Conservation (phyloP, 2,888 invertebrate species). For the Scaptomyza polygonia region DNA sequence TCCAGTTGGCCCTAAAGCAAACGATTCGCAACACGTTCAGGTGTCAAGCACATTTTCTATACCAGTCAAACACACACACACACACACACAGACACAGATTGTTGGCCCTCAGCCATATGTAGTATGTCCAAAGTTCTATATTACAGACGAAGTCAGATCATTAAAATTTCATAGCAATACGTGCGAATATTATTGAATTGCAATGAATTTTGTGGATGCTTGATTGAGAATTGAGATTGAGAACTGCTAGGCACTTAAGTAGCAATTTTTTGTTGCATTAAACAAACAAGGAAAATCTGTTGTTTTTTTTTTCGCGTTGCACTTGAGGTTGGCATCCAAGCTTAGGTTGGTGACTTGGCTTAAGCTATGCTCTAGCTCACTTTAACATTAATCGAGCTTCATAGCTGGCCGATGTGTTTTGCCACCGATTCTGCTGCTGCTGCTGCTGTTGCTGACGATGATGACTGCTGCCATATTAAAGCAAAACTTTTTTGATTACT, state of each 20-base stretch:
- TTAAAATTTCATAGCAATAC: constrained; percentile 71
- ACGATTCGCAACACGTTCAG: constrained; percentile 11
- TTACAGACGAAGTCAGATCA: constrained; percentile 58
- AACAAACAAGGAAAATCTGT: neutral
- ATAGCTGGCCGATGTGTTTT: neutral
- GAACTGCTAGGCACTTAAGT: no score
- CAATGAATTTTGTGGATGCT: constrained; percentile 4
- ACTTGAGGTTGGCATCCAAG: constrained; percentile 3
- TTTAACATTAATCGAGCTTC: constrained; percentile 17
- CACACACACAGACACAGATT: constrained; percentile 21
- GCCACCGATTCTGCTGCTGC: constrained; percentile 9
- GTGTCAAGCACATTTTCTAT: constrained; percentile 26
- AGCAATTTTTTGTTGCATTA: neutral
- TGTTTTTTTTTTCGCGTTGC: no score
- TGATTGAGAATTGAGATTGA: no score
- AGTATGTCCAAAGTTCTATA: constrained; percentile 61
- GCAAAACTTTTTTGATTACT: constrained; percentile 82
- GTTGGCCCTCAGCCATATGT: constrained; percentile 36
- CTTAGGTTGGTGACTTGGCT: neutral
- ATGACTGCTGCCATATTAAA: constrained; percentile 71
- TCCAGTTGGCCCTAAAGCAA: neutral
- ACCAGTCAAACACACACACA: constrained; percentile 3
- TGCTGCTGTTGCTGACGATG: constrained; percentile 11
- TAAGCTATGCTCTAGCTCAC: constrained; percentile 1
- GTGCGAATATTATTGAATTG: constrained; percentile 61